These are phyloP conservation scores for Limenitis camilla DNA, from an alignment of 2,888 invertebrate genomes.

Conservation along the genomic window DNA sequence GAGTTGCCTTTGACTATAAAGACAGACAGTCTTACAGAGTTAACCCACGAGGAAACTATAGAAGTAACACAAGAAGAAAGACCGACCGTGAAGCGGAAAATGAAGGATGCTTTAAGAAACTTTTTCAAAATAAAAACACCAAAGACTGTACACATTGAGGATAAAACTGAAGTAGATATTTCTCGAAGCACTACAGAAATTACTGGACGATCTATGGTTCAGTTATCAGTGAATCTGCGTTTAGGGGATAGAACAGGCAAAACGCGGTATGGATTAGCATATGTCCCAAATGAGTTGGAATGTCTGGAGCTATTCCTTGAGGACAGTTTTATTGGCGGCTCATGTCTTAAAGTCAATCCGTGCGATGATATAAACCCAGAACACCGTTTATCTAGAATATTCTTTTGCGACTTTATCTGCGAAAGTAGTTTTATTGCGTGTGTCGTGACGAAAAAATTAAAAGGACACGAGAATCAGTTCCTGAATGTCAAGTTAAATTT, in stretches of 20 bases:
- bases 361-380: constrained; percentile 35
- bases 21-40: constrained; percentile 11
- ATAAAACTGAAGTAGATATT: not conserved
- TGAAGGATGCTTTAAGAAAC: constrained; percentile 29
- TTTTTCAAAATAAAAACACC: constrained; percentile 23
- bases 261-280: constrained; percentile 34
- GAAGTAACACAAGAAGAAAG: constrained; percentile 11
- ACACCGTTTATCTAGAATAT: constrained; percentile 41
- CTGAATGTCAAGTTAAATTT: constrained; percentile 41
- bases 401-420: constrained; percentile 52
- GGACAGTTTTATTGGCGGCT: constrained; percentile 70
- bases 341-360: constrained; percentile 61
- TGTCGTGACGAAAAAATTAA: constrained; percentile 50
- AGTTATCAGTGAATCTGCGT: constrained; percentile 36
- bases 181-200: not conserved
- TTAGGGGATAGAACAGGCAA: constrained; percentile 27
- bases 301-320: constrained; percentile 51
- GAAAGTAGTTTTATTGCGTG: constrained; percentile 42
- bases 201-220: constrained; percentile 29
- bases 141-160: constrained; percentile 14
- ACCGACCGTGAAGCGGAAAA: constrained; percentile 25
- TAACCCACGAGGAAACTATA: constrained; percentile 8
- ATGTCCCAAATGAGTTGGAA: constrained; percentile 38
- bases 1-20: constrained; percentile 5
- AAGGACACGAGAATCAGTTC: constrained; percentile 33